Evolutionary conservation across 2,113 vertebrate genomes (phyloP).

Genomic region (Montifringilla adamsi): DNA sequence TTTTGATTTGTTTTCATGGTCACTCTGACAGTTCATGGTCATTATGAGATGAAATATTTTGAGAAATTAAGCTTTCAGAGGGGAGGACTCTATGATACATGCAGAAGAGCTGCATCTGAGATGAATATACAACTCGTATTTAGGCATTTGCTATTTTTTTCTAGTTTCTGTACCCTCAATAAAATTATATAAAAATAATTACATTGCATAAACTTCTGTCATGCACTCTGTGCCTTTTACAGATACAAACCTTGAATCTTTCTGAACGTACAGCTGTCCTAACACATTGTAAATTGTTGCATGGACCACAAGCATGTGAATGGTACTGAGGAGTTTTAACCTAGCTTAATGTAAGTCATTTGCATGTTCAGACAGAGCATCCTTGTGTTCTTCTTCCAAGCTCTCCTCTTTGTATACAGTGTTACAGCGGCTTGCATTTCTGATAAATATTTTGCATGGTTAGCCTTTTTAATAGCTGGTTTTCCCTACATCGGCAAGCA

Average conservation of each 20-base stretch:
- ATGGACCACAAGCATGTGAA: not conserved
- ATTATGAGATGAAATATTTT: not conserved
- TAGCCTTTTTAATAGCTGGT: not conserved
- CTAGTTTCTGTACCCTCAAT: not conserved
- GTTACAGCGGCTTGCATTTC: not conserved
- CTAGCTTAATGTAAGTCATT: not conserved
- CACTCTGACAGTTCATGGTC: not conserved
- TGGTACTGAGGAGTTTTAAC: not conserved
- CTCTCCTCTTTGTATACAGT: not conserved
- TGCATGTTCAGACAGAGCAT: slow-evolving; percentile 2
- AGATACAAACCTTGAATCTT: not conserved
- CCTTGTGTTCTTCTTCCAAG: not conserved
- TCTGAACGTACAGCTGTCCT: not conserved
- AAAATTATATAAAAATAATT: not conserved
- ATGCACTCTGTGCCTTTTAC: not conserved
- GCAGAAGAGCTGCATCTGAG: not conserved
- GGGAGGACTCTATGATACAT: not conserved
- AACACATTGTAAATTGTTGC: not conserved
- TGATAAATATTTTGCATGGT: not conserved
- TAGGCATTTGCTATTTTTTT: not conserved
- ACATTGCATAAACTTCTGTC: not conserved
- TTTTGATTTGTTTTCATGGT: not conserved
- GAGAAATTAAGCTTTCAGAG: not conserved
- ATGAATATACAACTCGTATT: not conserved
- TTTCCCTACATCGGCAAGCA: not conserved